Evolutionary conservation across 2,888 invertebrate genomes (phyloP).

Genomic region (Nowickia ferox): DNA sequence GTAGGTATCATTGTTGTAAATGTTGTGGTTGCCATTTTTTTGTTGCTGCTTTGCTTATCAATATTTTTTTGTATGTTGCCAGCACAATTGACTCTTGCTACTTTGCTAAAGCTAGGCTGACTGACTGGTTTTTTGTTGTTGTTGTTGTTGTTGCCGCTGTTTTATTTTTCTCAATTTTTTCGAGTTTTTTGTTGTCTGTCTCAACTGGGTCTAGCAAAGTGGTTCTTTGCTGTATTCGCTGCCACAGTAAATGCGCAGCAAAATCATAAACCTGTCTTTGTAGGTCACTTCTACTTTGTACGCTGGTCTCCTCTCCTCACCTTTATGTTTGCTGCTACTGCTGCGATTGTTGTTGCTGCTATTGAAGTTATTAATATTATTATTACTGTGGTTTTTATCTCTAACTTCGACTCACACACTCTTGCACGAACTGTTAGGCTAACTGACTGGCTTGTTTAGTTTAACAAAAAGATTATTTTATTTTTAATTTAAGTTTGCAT

Average conservation of each 20-base stretch:
- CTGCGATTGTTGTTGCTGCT: slow-evolving; percentile 62
- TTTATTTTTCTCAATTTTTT: slow-evolving; percentile 34
- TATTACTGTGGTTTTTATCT: slow-evolving; percentile 59
- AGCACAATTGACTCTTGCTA: slow-evolving; percentile 26
- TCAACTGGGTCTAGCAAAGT: slow-evolving; percentile 68
- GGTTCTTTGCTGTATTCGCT: slow-evolving; percentile 65
- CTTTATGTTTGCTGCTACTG: slow-evolving; percentile 70
- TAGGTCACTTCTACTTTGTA: slow-evolving; percentile 79
- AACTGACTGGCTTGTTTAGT: slow-evolving; percentile 45
- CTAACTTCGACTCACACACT: slow-evolving; percentile 37
- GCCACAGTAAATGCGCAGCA: slow-evolving; percentile 64
- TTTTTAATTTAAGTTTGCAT: slow-evolving; percentile 69
- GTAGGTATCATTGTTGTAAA: slow-evolving; percentile 73
- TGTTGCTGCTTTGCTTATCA: slow-evolving; percentile 56
- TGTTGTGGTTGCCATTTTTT: slow-evolving; percentile 73
- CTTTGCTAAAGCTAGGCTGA: slow-evolving; percentile 49
- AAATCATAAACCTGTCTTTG: slow-evolving; percentile 80
- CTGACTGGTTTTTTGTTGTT: slow-evolving; percentile 52
- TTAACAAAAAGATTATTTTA: slow-evolving; percentile 13
- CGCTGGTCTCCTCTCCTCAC: slow-evolving; percentile 52
- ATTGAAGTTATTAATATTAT: slow-evolving; percentile 62
- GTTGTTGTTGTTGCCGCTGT: slow-evolving; percentile 37
- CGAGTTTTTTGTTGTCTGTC: slow-evolving; percentile 45
- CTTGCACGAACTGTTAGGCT: slow-evolving; percentile 20
- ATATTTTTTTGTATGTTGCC: slow-evolving; percentile 32